Conservation (phyloP, 1,140 invertebrate genomes). For the Sycophaga agraensis region DNA sequence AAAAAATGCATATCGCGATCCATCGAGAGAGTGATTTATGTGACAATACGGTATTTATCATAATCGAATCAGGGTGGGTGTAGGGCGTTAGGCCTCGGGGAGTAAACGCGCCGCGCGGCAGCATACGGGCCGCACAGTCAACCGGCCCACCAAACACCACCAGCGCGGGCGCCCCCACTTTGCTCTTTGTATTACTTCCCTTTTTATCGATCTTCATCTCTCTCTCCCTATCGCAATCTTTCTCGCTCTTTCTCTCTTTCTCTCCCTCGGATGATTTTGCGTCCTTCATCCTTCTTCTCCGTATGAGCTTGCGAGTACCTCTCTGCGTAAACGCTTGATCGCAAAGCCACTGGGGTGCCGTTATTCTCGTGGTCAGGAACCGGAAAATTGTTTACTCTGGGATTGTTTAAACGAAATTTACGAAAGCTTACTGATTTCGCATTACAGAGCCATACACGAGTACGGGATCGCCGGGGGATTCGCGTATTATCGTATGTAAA, state of each 20-base stretch:
- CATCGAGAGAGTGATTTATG: conserved; percentile 29
- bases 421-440: conserved; percentile 32
- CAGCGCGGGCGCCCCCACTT: no score
- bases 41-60: conserved; percentile 33
- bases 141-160: conserved; percentile 4
- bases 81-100: conserved; percentile 28
- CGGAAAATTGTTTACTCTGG: conserved; percentile 31
- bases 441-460: background rate
- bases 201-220: conserved; percentile 14
- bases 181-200: no score
- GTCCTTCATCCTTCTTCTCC: background rate
- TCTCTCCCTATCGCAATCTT: background rate
- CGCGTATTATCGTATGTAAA: conserved; percentile 17
- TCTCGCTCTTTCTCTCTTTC: conserved; percentile 1
- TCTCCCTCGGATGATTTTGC: background rate
- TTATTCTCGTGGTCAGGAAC: conserved; percentile 24
- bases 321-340: no score
- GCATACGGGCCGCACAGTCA: conserved; percentile 2
- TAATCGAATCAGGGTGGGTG: conserved; percentile 32
- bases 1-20: conserved; percentile 18
- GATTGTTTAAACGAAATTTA: conserved; percentile 35
- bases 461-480: background rate
- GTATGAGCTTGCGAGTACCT: background rate
- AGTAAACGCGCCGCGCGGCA: conserved; percentile 11
- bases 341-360: conserved; percentile 11